Evolutionary conservation across 2,113 vertebrate species (phyloP), one percentile per base, ranked within the genome.

Genomic region (Gymnorhina tibicen): DNA sequence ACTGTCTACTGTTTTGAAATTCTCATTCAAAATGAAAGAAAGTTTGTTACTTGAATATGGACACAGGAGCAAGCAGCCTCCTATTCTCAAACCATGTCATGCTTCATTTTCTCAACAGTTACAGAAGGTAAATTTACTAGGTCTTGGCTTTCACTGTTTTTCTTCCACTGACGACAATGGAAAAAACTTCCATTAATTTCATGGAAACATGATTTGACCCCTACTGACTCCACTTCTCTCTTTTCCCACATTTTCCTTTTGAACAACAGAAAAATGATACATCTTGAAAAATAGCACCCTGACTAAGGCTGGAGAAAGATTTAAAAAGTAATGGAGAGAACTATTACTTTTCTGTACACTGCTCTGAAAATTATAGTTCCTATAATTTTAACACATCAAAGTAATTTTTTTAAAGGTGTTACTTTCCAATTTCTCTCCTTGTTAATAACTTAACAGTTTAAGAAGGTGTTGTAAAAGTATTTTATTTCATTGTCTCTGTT

Each of bases 361-460:
- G 21, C 14, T 84, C 47, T 64, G 47, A 78, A 96, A 92, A 91
- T 76, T 74, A 55, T 28, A 59, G 28, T 66, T 84, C 19, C 16
- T 59, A 50, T 70, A 52, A 80, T 81, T 94, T 85, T 90, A 85
- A 92, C 9, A 63, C 10, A 74, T 23, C 33, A 89, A 69, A 41
- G 7, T 9, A 46, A 81, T 92, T 68, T 58, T 92, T 89, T 56
- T 41, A 13, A 87, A 95, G 17, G 67, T 91, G n/a, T 7, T 77
- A 32, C 59, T 87, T 93, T 93, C 37, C 76, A 78, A 76, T 91
- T 76, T 94, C 32, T 87, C 21, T 47, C 79, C 55, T 64, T 76
- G 28, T 59, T 85, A 96, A 95, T 47, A 82, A 86, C 90, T 75
- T 68, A 85, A 30, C 47, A 85, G 72, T 93, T 95, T 88, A 94